Evolutionary conservation across 2,888 invertebrate genomes (phyloP).

Genomic region (Macrophya annulata): DNA sequence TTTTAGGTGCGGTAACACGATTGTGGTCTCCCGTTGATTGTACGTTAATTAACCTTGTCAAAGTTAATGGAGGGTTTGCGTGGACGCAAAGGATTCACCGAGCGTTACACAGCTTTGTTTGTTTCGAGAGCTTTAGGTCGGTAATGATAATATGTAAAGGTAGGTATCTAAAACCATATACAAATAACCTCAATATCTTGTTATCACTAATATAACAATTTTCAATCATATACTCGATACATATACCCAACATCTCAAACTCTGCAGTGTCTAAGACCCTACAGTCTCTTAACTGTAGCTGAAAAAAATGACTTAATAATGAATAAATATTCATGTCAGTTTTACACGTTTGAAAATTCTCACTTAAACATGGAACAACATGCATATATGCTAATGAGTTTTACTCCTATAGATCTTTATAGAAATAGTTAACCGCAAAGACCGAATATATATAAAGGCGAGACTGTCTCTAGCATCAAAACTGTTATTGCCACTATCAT

Average conservation of each 20-base stretch:
- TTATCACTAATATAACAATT: neutral
- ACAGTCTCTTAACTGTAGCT: no score
- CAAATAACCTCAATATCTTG: neutral
- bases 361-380: no score
- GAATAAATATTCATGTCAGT: no score
- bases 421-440: neutral
- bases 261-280: no score
- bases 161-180: neutral
- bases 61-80: slow-evolving; percentile 56
- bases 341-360: no score
- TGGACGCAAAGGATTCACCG: slow-evolving; percentile 51
- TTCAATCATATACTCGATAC: neutral
- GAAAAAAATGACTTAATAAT: no score
- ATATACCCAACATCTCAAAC: no score
- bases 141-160: neutral
- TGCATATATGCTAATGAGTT: no score
- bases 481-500: slow-evolving; percentile 25
- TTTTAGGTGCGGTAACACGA: slow-evolving; percentile 54
- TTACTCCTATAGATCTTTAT: neutral
- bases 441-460: neutral
- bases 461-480: neutral
- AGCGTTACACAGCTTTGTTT: slow-evolving; percentile 45
- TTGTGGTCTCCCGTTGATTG: slow-evolving; percentile 56
- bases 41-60: slow-evolving; percentile 56
- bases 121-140: neutral